Percentiles rank a stretch among this genome's conserved stretches.
phyloP scores from a whole-genome alignment of 2,797 vertebrate species.

The Helarctos malayanus region DNA sequence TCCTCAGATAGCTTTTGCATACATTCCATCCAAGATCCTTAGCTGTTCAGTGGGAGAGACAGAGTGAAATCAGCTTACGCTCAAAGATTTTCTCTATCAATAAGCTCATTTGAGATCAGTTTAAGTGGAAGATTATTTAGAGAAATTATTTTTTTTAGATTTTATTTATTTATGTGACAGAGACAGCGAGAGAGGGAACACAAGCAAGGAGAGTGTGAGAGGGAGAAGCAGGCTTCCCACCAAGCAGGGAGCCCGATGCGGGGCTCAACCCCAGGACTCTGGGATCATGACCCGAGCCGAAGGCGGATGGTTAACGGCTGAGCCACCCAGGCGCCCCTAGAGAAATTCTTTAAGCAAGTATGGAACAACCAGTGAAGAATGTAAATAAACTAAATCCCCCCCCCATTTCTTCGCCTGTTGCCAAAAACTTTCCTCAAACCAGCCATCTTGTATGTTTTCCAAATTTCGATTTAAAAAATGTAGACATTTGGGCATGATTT shows the following conservation, averaged over 20 bases:
- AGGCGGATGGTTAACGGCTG: too few relatives aligned
- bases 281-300: too few relatives aligned
- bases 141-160: background rate
- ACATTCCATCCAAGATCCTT: background rate
- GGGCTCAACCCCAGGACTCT: too few relatives aligned
- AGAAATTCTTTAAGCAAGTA: background rate
- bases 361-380: background rate
- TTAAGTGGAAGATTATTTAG: background rate
- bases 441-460: background rate
- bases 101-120: background rate
- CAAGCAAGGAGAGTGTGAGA: too few relatives aligned
- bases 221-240: too few relatives aligned
- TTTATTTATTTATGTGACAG: too few relatives aligned
- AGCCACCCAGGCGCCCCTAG: background rate
- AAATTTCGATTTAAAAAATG: conserved; percentile 44
- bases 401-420: background rate
- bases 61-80: background rate
- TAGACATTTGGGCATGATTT: background rate
- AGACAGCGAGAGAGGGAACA: too few relatives aligned
- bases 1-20: background rate
- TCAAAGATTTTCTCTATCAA: background rate
- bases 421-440: background rate
- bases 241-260: too few relatives aligned
- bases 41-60: background rate
- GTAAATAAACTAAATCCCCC: background rate